Conservation (phyloP, 2,888 invertebrate species). For the Drosophila ustulata region DNA sequence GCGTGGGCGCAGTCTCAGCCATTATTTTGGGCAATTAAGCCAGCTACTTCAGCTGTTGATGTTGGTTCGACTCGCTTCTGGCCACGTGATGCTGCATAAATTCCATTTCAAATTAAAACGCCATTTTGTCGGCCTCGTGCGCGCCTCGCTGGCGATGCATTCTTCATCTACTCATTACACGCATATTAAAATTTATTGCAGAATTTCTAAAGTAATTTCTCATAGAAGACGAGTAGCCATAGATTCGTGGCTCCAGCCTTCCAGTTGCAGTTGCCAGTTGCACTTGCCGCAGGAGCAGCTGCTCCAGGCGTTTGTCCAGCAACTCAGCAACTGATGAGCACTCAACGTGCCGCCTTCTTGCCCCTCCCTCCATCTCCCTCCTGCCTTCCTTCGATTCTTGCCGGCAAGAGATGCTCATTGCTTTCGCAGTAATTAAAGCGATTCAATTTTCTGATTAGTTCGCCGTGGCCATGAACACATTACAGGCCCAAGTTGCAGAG, state of each 20-base stretch:
- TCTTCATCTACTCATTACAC: conserved; percentile 78
- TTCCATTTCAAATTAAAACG: conserved; percentile 70
- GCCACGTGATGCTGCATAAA: conserved; percentile 49
- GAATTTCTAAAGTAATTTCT: conserved; percentile 76
- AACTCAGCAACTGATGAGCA: conserved; percentile 49
- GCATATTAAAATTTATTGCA: conserved; percentile 81
- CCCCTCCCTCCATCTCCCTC: conserved; percentile 5
- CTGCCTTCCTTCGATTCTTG: conserved; percentile 20
- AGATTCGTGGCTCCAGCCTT: conserved; percentile 7
- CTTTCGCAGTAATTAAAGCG: conserved; percentile 85
- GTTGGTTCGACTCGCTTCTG: neutral
- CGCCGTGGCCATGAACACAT: conserved; percentile 78
- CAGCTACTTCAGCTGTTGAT: conserved; percentile 6
- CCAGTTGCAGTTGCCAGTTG: neutral
- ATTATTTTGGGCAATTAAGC: conserved; percentile 61
- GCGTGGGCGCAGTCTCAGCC: conserved; percentile 50
- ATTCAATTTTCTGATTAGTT: conserved; percentile 85
- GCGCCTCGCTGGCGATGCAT: conserved; percentile 44
- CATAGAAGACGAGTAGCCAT: conserved; percentile 75
- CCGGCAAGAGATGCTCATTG: conserved; percentile 69
- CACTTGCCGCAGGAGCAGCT: conserved; percentile 37
- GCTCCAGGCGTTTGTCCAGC: conserved; percentile 19
- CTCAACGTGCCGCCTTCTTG: conserved; percentile 44
- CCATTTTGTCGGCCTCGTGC: conserved; percentile 46
- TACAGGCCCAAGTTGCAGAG: conserved; percentile 38